Conservation (phyloP, 2,888 invertebrate genomes). For the Pyrochroa serraticornis region DNA sequence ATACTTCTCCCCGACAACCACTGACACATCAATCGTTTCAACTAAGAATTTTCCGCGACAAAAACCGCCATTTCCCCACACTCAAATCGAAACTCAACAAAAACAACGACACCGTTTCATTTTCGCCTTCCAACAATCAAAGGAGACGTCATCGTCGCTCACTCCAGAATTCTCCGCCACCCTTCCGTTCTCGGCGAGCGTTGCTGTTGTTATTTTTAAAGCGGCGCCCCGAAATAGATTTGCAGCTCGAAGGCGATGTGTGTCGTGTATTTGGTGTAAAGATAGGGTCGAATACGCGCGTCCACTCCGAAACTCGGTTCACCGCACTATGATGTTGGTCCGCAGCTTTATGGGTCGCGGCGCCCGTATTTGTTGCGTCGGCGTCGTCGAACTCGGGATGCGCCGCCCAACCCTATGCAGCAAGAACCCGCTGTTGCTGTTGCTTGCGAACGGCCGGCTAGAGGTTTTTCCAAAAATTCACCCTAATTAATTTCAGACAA, state of each 20-base stretch:
- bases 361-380: slow-evolving; percentile 58
- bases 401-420: slow-evolving; percentile 52
- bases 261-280: slow-evolving; percentile 18
- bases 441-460: slow-evolving; percentile 9
- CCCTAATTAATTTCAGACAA: background rate
- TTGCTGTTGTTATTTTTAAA: slow-evolving; percentile 31
- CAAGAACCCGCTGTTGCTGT: slow-evolving; percentile 48
- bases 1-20: slow-evolving; percentile 25
- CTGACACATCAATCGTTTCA: background rate
- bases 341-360: slow-evolving; percentile 57
- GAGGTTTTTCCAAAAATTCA: background rate
- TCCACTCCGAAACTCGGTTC: slow-evolving; percentile 51
- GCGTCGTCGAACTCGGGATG: slow-evolving; percentile 51
- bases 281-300: slow-evolving; percentile 36
- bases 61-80: background rate
- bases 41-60: background rate
- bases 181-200: slow-evolving; percentile 20
- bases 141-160: background rate
- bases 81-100: no score
- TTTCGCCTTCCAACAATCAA: no score
- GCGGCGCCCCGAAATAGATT: slow-evolving; percentile 24
- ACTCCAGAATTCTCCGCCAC: background rate
- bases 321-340: slow-evolving; percentile 58
- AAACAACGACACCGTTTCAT: background rate
- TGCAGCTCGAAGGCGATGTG: slow-evolving; percentile 28